A percentile compares a stretch with the other conserved stretches of the same genome.
Evolutionary conservation across 2,113 vertebrate genomes (phyloP).

Genomic region (Cercopithecus mona): DNA sequence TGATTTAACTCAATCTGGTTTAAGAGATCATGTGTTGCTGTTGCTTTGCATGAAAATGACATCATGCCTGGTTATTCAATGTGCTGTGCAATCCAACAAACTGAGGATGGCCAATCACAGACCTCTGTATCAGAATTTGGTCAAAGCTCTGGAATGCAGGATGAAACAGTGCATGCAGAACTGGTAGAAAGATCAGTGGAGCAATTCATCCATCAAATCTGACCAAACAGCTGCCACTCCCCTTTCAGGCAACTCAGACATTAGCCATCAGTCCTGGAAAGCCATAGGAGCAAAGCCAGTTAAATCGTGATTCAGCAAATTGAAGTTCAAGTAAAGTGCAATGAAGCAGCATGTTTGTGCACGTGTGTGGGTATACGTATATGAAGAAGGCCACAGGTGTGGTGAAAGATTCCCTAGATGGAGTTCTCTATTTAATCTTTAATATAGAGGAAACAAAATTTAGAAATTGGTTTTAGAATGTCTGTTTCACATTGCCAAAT

Average conservation of each 20-base stretch:
- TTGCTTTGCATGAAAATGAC: background rate
- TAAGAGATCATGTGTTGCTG: background rate
- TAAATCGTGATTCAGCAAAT: constrained; percentile 26
- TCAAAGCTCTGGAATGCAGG: constrained; percentile 41
- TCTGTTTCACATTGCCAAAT: background rate
- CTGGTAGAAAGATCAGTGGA: background rate
- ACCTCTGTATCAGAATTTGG: background rate
- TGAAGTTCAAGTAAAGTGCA: constrained; percentile 35
- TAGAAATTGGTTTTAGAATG: background rate
- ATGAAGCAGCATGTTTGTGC: background rate
- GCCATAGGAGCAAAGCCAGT: background rate
- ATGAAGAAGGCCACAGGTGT: background rate
- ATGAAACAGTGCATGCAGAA: background rate
- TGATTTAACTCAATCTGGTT: background rate
- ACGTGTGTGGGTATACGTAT: background rate
- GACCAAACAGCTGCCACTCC: background rate
- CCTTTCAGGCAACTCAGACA: background rate
- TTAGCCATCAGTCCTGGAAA: background rate
- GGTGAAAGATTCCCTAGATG: background rate
- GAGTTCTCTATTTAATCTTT: background rate
- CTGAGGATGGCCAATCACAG: background rate
- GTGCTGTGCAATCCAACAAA: background rate
- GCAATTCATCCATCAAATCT: background rate
- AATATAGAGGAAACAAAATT: background rate
- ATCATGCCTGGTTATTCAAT: constrained; percentile 8